These are phyloP conservation scores for Cheilosia pagana DNA, from an alignment of 2,888 invertebrate genomes.

Conservation along the genomic window DNA sequence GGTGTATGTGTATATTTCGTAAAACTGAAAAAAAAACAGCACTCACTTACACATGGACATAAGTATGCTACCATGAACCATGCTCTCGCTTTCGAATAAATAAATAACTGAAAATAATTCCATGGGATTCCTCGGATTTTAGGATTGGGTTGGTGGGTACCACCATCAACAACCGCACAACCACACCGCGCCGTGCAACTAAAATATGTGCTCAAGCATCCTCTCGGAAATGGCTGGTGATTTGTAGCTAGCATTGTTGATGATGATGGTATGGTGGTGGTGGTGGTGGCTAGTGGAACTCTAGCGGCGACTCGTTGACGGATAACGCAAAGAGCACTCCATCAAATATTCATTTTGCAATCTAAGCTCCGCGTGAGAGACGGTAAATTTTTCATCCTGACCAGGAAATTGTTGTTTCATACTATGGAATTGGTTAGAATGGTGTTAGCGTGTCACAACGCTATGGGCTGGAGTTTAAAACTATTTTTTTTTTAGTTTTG, in stretches of 20 bases:
- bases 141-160: background rate
- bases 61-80: background rate
- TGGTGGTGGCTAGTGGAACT: conserved; percentile 3
- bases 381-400: conserved; percentile 82
- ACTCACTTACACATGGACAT: background rate
- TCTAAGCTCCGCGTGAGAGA: conserved; percentile 84
- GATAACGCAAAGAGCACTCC: conserved; percentile 76
- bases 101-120: conserved; percentile 64
- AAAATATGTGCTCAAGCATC: conserved; percentile 7
- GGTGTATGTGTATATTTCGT: conserved; percentile 14
- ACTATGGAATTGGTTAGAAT: conserved; percentile 26
- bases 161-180: conserved; percentile 29
- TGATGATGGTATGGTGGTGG: conserved; percentile 13
- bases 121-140: conserved; percentile 28
- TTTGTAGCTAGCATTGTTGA: conserved; percentile 45
- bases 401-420: conserved; percentile 44
- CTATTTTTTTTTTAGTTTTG: conserved; percentile 16
- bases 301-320: conserved; percentile 38
- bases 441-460: conserved; percentile 42
- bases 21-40: conserved; percentile 22
- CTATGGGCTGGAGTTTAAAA: conserved; percentile 1
- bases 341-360: conserved; percentile 84
- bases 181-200: conserved; percentile 11
- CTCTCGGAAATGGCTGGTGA: conserved; percentile 47
- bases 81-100: background rate